phyloP scores from a whole-genome alignment of 2,888 invertebrate genomes.

The Brachyptera putata region DNA sequence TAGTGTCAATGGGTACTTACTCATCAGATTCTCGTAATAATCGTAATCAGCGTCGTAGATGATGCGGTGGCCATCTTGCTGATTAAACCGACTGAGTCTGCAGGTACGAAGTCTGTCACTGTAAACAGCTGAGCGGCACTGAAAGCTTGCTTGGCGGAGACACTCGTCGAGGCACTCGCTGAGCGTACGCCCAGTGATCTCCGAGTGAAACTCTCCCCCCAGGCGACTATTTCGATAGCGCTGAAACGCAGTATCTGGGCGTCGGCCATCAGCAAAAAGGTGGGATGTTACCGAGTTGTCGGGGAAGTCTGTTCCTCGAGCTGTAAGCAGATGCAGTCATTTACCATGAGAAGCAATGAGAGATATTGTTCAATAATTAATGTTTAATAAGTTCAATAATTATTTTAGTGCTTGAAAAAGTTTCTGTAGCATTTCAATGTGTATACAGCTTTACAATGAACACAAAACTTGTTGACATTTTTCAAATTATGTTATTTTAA shows the following conservation, averaged over 20 bases:
- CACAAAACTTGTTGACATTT: too few species aligned
- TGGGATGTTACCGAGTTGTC: conserved; percentile 83
- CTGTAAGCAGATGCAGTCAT: conserved; percentile 44
- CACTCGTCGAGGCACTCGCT: conserved; percentile 90
- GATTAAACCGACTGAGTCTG: conserved; percentile 78
- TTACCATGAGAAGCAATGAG: too few species aligned
- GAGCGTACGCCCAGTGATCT: conserved; percentile 80
- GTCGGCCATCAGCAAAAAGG: conserved; percentile 72
- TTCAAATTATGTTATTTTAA: too few species aligned
- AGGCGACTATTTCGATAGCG: conserved; percentile 80
- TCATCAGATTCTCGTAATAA: conserved; percentile 90
- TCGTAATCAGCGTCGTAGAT: conserved; percentile 90
- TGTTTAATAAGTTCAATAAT: too few species aligned
- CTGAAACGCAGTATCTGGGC: conserved; percentile 86
- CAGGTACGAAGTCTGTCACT: conserved; percentile 82
- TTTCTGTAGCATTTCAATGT: too few species aligned
- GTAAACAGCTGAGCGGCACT: conserved; percentile 84
- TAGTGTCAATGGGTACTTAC: too few species aligned
- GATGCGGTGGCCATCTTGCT: conserved; percentile 80
- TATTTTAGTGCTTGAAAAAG: too few species aligned
- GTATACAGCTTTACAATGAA: too few species aligned
- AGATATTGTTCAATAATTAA: too few species aligned
- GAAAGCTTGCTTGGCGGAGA: conserved; percentile 81
- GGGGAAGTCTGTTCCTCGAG: conserved; percentile 83
- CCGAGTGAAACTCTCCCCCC: conserved; percentile 84